Evolutionary conservation across 2,113 vertebrate species (phyloP).

Genomic region (Ramphastos sulfuratus): DNA sequence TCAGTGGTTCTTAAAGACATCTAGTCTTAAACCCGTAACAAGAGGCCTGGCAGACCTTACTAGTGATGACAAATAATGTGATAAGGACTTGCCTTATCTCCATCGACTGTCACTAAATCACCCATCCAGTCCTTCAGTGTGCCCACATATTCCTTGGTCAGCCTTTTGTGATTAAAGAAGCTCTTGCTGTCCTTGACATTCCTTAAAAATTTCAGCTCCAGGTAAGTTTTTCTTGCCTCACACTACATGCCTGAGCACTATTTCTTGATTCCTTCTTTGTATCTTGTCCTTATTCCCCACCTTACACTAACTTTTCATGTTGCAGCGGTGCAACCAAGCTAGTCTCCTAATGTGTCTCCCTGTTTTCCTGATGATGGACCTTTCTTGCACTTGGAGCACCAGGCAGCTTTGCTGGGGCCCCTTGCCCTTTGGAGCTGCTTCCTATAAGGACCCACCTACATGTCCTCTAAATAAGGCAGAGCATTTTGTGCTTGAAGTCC

Average conservation of each 20-base stretch:
- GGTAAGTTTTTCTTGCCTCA: neutral
- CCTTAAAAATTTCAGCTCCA: neutral
- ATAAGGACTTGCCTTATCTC: neutral
- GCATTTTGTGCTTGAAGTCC: neutral
- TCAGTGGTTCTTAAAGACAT: too few species aligned
- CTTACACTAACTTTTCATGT: neutral
- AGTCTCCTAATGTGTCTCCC: neutral
- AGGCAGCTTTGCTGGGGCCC: neutral
- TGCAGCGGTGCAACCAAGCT: neutral
- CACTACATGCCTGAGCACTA: neutral
- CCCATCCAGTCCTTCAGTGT: too few species aligned
- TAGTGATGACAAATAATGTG: neutral
- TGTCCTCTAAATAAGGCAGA: neutral
- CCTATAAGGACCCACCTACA: neutral
- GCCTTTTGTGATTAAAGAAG: neutral
- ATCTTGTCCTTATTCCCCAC: neutral
- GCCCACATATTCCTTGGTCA: neutral
- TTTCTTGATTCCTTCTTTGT: neutral
- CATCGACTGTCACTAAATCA: neutral
- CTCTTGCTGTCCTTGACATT: neutral
- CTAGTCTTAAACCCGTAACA: too few species aligned
- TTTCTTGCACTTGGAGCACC: neutral
- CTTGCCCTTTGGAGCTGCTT: neutral
- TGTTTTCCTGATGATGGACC: neutral
- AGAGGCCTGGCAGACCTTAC: neutral